These are phyloP conservation scores for Dryomyza anilis DNA, from an alignment of 2,888 invertebrate genomes.

Conservation along the genomic window DNA sequence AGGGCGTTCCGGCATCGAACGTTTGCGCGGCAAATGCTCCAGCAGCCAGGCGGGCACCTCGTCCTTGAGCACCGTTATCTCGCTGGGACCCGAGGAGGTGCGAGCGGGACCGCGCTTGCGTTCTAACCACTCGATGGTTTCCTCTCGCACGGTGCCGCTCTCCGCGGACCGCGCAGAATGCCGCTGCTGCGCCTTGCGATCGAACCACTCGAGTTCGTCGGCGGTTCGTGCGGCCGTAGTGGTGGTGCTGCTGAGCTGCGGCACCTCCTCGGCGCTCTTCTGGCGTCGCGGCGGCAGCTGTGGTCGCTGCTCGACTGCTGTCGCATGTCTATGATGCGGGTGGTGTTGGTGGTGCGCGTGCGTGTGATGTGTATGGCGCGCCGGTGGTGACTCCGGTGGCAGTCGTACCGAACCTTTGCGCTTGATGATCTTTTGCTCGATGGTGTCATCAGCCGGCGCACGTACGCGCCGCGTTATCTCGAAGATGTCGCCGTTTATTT, in stretches of 20 bases:
- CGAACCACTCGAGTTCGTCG: slow-evolving; percentile 59
- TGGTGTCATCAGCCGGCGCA: slow-evolving; percentile 58
- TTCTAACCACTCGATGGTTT: slow-evolving; percentile 59
- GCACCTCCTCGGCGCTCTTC: slow-evolving; percentile 48
- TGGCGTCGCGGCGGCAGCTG: slow-evolving; percentile 45
- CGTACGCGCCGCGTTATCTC: slow-evolving; percentile 59
- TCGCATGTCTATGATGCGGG: slow-evolving; percentile 41
- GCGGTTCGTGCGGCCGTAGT: slow-evolving; percentile 42
- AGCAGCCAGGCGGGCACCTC: slow-evolving; percentile 60
- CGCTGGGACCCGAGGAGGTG: slow-evolving; percentile 60
- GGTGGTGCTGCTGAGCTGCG: slow-evolving; percentile 35
- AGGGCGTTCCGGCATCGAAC: slow-evolving; percentile 48
- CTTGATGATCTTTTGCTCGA: slow-evolving; percentile 57
- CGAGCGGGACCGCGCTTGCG: slow-evolving; percentile 54
- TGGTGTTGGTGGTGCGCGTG: slow-evolving; percentile 36
- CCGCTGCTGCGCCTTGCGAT: slow-evolving; percentile 59
- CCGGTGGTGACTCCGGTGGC: slow-evolving; percentile 40
- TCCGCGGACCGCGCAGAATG: slow-evolving; percentile 61
- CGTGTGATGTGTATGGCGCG: slow-evolving; percentile 24
- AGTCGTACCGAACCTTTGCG: slow-evolving; percentile 53
- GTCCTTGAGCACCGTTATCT: slow-evolving; percentile 58
- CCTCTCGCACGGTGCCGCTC: slow-evolving; percentile 57
- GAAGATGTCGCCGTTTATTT: slow-evolving; percentile 61
- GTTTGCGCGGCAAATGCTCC: slow-evolving; percentile 56
- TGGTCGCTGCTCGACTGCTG: slow-evolving; percentile 41